These are phyloP conservation scores for Crotophaga sulcirostris DNA, from an alignment of 2,113 vertebrate species.

Conservation along the genomic window DNA sequence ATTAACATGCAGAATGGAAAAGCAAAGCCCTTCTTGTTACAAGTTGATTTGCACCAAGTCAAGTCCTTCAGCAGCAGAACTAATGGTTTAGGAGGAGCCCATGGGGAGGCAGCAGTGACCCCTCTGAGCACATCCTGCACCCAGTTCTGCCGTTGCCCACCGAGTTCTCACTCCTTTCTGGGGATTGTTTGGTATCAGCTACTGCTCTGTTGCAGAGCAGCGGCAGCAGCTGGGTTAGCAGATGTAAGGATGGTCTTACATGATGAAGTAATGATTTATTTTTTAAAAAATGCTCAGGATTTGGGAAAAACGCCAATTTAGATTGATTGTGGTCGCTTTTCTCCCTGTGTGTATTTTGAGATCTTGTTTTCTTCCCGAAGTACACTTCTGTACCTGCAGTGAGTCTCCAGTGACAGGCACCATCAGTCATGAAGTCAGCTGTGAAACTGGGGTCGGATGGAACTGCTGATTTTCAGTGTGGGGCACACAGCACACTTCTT, in stretches of 20 bases:
- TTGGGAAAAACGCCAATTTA: background rate
- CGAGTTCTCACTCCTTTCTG: background rate
- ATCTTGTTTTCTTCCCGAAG: background rate
- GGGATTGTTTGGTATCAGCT: background rate
- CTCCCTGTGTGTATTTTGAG: background rate
- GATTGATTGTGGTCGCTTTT: background rate
- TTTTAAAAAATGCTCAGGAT: background rate
- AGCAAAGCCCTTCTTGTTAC: too few relatives aligned
- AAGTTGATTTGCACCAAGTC: background rate
- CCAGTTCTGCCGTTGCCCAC: accelerated
- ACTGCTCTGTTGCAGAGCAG: background rate
- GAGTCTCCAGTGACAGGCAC: background rate
- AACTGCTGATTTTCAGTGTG: background rate
- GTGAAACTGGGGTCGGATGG: background rate
- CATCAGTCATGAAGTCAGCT: background rate
- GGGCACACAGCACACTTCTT: background rate
- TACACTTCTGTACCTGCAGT: background rate
- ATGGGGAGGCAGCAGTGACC: accelerated
- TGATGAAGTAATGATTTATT: background rate
- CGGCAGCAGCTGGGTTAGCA: background rate
- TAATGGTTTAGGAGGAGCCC: background rate
- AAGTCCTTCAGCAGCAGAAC: background rate
- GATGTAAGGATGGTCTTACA: background rate
- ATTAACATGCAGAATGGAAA: background rate
- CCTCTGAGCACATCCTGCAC: background rate